Evolutionary conservation across 2,888 invertebrate genomes (phyloP).

Genomic region (Ctenicera cuprea): DNA sequence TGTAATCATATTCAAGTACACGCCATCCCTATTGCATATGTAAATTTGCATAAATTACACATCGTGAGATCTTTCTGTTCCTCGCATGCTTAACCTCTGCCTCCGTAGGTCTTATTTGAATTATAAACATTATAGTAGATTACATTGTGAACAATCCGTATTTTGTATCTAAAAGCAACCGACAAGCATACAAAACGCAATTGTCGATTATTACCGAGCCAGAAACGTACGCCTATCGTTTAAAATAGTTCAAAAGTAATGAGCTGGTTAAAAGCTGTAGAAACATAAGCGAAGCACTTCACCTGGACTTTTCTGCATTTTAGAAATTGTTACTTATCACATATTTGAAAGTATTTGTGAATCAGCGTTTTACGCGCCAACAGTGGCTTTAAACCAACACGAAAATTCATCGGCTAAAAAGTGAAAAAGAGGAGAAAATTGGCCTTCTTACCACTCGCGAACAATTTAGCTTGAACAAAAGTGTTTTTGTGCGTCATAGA

Average conservation of each 20-base stretch:
- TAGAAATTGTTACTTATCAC: no score
- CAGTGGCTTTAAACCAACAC: no score
- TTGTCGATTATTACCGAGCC: not conserved
- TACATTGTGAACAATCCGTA: constrained; percentile 20
- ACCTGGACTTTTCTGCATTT: no score
- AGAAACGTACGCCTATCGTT: not conserved
- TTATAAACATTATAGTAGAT: constrained; percentile 26
- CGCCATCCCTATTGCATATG: constrained; percentile 30
- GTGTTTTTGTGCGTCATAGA: no score
- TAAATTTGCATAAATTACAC: constrained; percentile 38
- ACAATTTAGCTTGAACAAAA: no score
- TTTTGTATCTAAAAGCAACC: constrained; percentile 21
- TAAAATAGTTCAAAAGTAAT: not conserved
- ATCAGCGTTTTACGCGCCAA: no score
- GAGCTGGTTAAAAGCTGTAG: not conserved
- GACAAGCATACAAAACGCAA: constrained; percentile 1
- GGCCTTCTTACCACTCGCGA: no score
- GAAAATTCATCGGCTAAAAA: no score
- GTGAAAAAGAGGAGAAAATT: no score
- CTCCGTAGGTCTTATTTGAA: constrained; percentile 25
- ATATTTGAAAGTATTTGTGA: no score
- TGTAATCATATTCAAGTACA: constrained; percentile 30
- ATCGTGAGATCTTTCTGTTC: constrained; percentile 27
- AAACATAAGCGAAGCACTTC: no score
- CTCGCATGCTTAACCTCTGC: constrained; percentile 36